These are phyloP conservation scores for Ectemnius lituratus DNA, from an alignment of 2,888 invertebrate genomes.

Conservation along the genomic window DNA sequence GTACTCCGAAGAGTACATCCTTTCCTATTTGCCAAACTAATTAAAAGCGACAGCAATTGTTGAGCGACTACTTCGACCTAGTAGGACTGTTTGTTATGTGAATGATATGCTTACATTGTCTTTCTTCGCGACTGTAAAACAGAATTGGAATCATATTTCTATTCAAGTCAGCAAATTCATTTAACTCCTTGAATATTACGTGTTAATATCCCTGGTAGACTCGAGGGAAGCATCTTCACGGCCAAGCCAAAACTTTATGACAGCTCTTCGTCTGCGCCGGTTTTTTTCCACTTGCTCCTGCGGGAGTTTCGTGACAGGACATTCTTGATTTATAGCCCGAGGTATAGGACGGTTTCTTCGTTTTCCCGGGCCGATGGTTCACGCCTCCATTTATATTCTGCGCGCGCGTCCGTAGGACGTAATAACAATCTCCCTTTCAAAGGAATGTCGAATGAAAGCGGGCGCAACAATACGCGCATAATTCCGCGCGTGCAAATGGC, in stretches of 20 bases:
- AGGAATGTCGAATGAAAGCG: constrained; percentile 53
- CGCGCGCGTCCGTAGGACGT: constrained; percentile 44
- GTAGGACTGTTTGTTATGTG: too few species aligned
- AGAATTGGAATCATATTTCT: too few species aligned
- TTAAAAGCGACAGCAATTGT: constrained; percentile 17
- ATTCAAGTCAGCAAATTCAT: too few species aligned
- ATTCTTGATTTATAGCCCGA: constrained; percentile 30
- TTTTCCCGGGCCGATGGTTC: constrained; percentile 36
- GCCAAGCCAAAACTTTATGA: too few species aligned
- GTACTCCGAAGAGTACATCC: constrained; percentile 19
- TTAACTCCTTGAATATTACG: too few species aligned
- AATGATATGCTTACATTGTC: too few species aligned
- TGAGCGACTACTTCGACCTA: neutral
- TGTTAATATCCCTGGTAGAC: too few species aligned
- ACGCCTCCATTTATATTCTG: constrained; percentile 49
- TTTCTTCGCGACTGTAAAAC: too few species aligned
- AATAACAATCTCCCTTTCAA: constrained; percentile 51
- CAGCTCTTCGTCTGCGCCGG: too few species aligned
- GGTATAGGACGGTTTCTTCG: constrained; percentile 28
- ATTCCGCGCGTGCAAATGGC: constrained; percentile 44
- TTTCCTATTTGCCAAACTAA: constrained; percentile 23
- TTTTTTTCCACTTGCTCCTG: constrained; percentile 6
- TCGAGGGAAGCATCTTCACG: too few species aligned
- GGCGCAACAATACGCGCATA: constrained; percentile 42
- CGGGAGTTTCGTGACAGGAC: constrained; percentile 18